Evolutionary conservation across 2,113 vertebrate species (phyloP), one percentile per base, ranked within the genome.

Genomic region (Alces alces): DNA sequence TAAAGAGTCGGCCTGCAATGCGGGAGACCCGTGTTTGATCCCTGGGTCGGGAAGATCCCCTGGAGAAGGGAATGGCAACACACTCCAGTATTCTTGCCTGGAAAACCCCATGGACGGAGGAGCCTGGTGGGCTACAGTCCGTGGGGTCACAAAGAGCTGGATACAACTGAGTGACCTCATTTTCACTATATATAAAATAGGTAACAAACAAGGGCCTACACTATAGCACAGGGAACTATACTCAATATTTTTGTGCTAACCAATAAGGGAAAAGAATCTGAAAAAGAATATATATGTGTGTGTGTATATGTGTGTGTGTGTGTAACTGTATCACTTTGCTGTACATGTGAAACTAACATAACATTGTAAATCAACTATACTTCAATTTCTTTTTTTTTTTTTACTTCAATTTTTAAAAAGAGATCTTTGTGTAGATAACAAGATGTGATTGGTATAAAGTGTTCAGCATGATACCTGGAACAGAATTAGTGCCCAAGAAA

Each of bases 231-330:
- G 25, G 73, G 8, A 78, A 78, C 73, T 10, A 27, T 79, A 47
- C 43, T 30, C 15, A 78, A 79, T 47, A 79, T 23, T 79, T 47
- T 47, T 79, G 27, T 19, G 47, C 45, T 79, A 79, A 50, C 15
- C 45, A 47, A 47, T 30, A 79, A 50, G 27, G 28, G 27, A 19
- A 50, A 79, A 79, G 45, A 79, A 45, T 50, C 76, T 47, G 76
- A 79, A 30, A 79, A 70, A 70, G n/a, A 39, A 5, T 19, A 36
- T n/a, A 17, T 64, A 0, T 33, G 0, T 15, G 0, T 61, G 5
- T 66, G 0, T 64, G 6, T n/a, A n/a, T n/a, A n/a, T 64, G 28
- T 61, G 1, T 33, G 60, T 61, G 28, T 61, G 27, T 61, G 27
- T 60, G 0, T 60, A 0, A 43, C 66, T 25, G 19, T 39, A 73